These are phyloP conservation scores for Galaxias olidus DNA, from an alignment of 2,797 vertebrate genomes.

Conservation along the genomic window DNA sequence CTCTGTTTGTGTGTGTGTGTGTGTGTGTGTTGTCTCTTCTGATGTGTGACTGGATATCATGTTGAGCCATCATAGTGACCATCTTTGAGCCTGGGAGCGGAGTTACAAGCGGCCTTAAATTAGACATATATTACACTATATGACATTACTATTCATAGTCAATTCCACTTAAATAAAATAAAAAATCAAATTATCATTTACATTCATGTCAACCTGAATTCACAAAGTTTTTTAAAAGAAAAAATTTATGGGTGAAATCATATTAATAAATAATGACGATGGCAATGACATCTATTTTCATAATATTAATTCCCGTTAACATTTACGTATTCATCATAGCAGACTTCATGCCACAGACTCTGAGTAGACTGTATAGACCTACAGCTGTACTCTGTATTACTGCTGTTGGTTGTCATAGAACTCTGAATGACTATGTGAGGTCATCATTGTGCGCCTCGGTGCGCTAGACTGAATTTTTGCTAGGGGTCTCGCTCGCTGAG, in stretches of 20 bases:
- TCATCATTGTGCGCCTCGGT: slow-evolving; percentile 56
- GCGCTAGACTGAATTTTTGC: slow-evolving; percentile 7
- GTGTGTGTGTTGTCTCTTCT: slow-evolving; percentile 54
- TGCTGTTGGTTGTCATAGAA: neutral
- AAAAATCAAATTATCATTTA: slow-evolving; percentile 77
- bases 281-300: slow-evolving; percentile 66
- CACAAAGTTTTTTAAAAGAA: slow-evolving; percentile 73
- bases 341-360: slow-evolving; percentile 63
- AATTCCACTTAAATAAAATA: slow-evolving; percentile 79
- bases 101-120: slow-evolving; percentile 80
- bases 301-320: slow-evolving; percentile 56
- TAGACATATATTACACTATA: slow-evolving; percentile 85
- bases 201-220: slow-evolving; percentile 88
- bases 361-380: slow-evolving; percentile 52
- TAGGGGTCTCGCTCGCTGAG: too few relatives aligned
- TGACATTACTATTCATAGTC: slow-evolving; percentile 78
- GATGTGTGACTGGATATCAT: slow-evolving; percentile 64
- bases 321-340: slow-evolving; percentile 63
- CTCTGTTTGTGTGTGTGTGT: slow-evolving; percentile 43
- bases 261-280: slow-evolving; percentile 81
- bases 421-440: slow-evolving; percentile 41
- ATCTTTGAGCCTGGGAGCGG: slow-evolving; percentile 63
- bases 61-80: slow-evolving; percentile 60
- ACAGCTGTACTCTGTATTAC: slow-evolving; percentile 53
- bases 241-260: slow-evolving; percentile 73